Evolutionary conservation across 2,888 invertebrate genomes (phyloP), one percentile per base, ranked within the genome.

Genomic region (Chesias legatella): DNA sequence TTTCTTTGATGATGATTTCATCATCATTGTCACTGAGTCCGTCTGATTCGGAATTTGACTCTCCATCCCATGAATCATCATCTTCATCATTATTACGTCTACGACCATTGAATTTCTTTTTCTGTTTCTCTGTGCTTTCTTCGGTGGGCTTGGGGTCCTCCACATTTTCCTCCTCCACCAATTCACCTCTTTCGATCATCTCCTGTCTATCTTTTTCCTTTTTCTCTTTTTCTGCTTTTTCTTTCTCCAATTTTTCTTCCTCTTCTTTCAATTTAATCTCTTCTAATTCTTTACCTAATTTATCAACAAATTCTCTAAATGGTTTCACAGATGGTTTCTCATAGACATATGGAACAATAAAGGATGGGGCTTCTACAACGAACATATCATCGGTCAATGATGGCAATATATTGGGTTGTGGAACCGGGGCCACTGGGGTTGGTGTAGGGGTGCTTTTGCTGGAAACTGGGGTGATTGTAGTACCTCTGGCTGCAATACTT

Each of bases 311-410:
- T 51, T 94, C 92, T 68, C 92, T 93, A 48, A 96, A 90, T 47
- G 94, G 94, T 65, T 94, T 93, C 1, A 94, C 81, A 0, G 96
- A 95, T 10, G 96, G 95, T 74, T 96, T 96, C 75, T 97, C 96
- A 81, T 96, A 96, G 7, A 96, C 95, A 76, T 96, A 97, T 23
- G 97, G 97, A 53, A 97, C 96, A 73, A 97, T 96, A 68, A 97
- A 96, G 23, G 96, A 96, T 6, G 97, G 96, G 17, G 96, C 96
- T 82, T 97, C 96, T 11, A 97, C 94, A 11, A 96, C 96, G 81
- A 94, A 96, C 94, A 96, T 96, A 60, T 96, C 96, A 77, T 97
- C 96, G 23, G 96, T 96, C 10, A 97, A 80, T 7, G 95, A 94
- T 8, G 95, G 95, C 61, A 96, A 77, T 53, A 95, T 86, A 42